These are phyloP conservation scores for Diplosoma virens DNA, from an alignment of 23 tunicate genomes.

Conservation along the genomic window DNA sequence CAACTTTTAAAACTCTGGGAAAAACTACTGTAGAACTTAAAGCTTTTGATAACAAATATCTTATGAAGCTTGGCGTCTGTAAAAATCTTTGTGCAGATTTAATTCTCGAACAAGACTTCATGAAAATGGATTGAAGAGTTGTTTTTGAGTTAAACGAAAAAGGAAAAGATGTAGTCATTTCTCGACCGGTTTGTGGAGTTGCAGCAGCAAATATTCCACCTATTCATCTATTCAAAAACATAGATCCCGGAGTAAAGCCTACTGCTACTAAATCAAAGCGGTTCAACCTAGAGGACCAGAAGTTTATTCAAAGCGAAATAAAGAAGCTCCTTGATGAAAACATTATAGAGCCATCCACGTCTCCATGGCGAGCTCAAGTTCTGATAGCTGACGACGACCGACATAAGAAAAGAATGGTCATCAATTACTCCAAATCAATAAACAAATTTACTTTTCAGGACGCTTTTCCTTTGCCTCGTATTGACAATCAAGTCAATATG, in stretches of 20 bases:
- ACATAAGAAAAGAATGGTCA: conserved; percentile 10
- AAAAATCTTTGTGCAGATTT: too few relatives aligned
- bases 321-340: conserved; percentile 2
- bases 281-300: not conserved
- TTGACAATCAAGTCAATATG: too few relatives aligned
- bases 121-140: too few relatives aligned
- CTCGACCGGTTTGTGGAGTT: conserved; percentile 6
- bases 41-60: too few relatives aligned
- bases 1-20: too few relatives aligned
- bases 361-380: conserved; percentile 38
- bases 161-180: too few relatives aligned
- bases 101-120: too few relatives aligned
- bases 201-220: not conserved
- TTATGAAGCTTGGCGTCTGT: too few relatives aligned
- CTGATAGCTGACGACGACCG: conserved; percentile 8
- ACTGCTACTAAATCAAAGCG: not conserved
- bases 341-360: conserved; percentile 5
- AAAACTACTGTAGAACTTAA: too few relatives aligned
- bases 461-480: too few relatives aligned
- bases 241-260: not conserved
- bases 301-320: not conserved
- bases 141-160: too few relatives aligned
- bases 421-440: not conserved
- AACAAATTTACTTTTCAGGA: too few relatives aligned
- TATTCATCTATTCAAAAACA: not conserved